Evolutionary conservation across 2,888 invertebrate species (phyloP), one percentile per base, ranked within the genome.

Genomic region (Dasysyrphus albostriatus): DNA sequence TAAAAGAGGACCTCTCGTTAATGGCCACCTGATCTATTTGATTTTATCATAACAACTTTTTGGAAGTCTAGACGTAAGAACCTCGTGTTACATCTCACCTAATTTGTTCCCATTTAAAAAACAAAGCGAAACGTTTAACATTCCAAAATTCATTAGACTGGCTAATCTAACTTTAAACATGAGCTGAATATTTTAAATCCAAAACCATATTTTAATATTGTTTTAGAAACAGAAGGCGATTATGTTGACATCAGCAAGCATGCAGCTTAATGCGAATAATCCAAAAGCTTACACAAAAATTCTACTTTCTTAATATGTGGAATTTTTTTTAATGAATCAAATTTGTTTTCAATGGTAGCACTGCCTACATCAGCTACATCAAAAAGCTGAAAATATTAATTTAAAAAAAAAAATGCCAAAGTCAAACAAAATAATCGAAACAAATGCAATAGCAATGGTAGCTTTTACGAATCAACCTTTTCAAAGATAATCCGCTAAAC

Each of bases 391-490:
- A 63, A 63, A 75, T 39, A 65, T 65, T 65, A 65, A 76, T 58
- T 37, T 42, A 75, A 44, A 34, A 3, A 61, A 58, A 37, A 47
- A 65, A 47, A 2, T n/a, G 1, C 14, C 42, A 12, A 32, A 75
- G 39, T 63, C 63, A 58, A 44, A 72, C 63, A 49, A 72, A 79
- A 65, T 79, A 63, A 72, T 70, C 78, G 34, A 54, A 70, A 54
- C 19, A 34, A 51, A 39, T 37, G 42, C 19, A 37, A 32, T 49
- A 61, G 29, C 24, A n/a, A 19, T 49, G 29, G 24, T 24, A 24
- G 14, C 59, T 59, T 37, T 61, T 61, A 42, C 69, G n/a, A n/a
- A 34, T 16, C 44, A 56, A 42, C 32, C 56, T 56, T 19, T 29
- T 24, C 44, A 47, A 34, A 37, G 49, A 70, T 77, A 77, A 70